Base-by-base conservation (phyloP, 2,113 vertebrate genomes). In the Macrotus californicus region DNA sequence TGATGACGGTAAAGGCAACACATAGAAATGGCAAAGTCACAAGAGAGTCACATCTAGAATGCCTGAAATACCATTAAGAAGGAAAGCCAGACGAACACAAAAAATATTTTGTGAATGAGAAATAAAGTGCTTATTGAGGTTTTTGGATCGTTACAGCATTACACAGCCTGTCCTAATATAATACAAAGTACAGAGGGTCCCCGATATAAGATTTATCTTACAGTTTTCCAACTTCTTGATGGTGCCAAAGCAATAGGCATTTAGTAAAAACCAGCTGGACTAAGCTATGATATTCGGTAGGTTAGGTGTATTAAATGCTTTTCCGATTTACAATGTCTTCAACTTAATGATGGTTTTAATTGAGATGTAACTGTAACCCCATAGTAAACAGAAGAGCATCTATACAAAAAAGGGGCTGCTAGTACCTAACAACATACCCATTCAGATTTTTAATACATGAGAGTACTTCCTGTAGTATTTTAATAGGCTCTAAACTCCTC, bases 381-480 rank as follows among this genome's bases (percentile, higher is more conserved):
- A 76, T 31, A 7, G 3, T 31, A 48, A 76, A 61, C 59, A 61
- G 61, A 31, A 75, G 41, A 46, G 26, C 26, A 75, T 31, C 26
- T 46, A n/a, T 5, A 50, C 36, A 82, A 64, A 50, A 54, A 50
- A 91, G 6, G 12, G 9, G 22, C 14, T 36, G 2, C 18, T 72
- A 4, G 13, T 26, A 19, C 41, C 41, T 8, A 0, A 29, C 7
- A 16, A 64, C 1, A 7, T 3, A 13, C 39, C 36, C 56, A 46
- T 64, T 54, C 59, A 72, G 36, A 82, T n/a, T 26, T 29, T 80
- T 43, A 48, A 81, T 54, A 66, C 22, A 19, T 0, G 18, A 22
- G 0, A 61, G 73, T 16, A 54, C 29, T 66, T 86, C 21, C 56
- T 73, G 36, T 69, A 79, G 18, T 69, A 21, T 18, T 19, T 46